These are phyloP conservation scores for Polyodon spathula DNA, from an alignment of 2,113 vertebrate genomes.

Conservation along the genomic window DNA sequence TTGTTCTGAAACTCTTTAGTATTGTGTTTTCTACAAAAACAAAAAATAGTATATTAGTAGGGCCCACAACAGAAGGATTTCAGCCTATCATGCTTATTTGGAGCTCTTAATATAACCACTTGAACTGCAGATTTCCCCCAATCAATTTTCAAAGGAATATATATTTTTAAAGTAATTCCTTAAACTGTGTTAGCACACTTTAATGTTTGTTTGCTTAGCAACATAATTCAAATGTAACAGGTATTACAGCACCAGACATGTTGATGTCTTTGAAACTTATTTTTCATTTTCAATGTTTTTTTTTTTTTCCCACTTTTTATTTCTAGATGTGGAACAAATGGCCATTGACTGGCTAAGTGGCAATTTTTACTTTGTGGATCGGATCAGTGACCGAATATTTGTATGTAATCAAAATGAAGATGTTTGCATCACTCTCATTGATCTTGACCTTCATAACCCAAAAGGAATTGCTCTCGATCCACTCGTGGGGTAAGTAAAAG, in stretches of 20 bases:
- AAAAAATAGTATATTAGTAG: too few species aligned
- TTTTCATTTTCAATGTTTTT: background rate
- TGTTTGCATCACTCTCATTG: constrained; percentile 79
- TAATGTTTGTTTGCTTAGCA: background rate
- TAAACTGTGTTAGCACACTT: background rate
- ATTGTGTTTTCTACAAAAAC: too few species aligned
- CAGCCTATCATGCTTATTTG: background rate
- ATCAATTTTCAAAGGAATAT: constrained; percentile 2
- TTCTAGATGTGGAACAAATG: constrained; percentile 84
- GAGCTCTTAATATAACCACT: background rate
- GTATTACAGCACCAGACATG: background rate
- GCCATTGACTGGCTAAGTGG: constrained; percentile 89
- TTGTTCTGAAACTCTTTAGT: too few species aligned
- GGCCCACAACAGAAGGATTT: background rate
- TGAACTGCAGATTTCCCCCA: background rate
- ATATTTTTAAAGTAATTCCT: constrained; percentile 1
- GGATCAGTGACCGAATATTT: constrained; percentile 75
- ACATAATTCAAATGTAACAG: background rate
- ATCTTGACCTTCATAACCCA: constrained; percentile 81
- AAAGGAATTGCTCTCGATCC: constrained; percentile 88
- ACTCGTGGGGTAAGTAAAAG: constrained; percentile 73
- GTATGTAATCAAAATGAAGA: constrained; percentile 69
- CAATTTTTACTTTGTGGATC: constrained; percentile 89
- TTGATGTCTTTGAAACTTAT: background rate
- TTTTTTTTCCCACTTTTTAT: constrained; percentile 10